A percentile compares a stretch with the other conserved stretches of the same genome.
These are phyloP conservation scores for Acrocyrtus sp. DNA, from an alignment of 2,888 invertebrate genomes.

Conservation along the genomic window DNA sequence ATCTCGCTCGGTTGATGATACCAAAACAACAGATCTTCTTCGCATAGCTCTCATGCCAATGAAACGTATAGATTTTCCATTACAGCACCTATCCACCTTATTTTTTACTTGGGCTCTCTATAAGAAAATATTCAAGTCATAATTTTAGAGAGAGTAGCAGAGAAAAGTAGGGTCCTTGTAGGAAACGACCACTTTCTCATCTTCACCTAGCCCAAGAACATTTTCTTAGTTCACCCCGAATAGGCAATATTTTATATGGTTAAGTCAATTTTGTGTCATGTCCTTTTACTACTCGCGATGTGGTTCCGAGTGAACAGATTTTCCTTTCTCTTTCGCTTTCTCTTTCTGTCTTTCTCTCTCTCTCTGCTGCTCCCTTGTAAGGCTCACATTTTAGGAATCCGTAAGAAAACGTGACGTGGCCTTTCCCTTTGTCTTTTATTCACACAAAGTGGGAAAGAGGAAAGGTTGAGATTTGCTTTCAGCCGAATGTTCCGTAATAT, in stretches of 20 bases:
- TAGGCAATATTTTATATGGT: constrained; percentile 1
- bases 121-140: not conserved
- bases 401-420: constrained; percentile 38
- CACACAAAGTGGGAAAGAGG: not conserved
- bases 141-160: not conserved
- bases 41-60: no score
- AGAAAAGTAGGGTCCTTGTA: not conserved
- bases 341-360: constrained; percentile 5
- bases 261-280: constrained; percentile 39
- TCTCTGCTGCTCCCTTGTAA: no score
- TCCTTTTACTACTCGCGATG: constrained; percentile 14
- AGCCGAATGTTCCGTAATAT: no score
- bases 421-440: constrained; percentile 6
- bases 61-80: not conserved
- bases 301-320: constrained; percentile 28
- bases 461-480: constrained; percentile 21
- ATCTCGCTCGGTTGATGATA: not conserved
- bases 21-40: not conserved
- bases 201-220: no score
- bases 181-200: no score
- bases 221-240: not conserved
- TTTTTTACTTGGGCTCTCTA: not conserved
- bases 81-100: no score
- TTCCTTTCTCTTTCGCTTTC: constrained; percentile 17
- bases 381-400: constrained; percentile 12